Conservation (phyloP, 2,797 vertebrate species). For the Hipposideros larvatus region DNA sequence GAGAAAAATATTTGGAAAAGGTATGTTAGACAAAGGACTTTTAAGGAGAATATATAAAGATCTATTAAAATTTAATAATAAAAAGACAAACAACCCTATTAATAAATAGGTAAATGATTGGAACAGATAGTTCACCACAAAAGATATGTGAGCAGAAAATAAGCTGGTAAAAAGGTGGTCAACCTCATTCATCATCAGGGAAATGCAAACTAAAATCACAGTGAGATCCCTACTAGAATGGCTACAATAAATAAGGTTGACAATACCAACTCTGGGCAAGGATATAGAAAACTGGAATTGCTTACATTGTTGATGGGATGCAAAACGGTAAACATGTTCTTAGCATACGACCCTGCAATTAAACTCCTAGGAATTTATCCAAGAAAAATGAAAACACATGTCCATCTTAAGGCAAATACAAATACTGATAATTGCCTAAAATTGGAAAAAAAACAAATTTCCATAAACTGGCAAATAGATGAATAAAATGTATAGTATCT, state of each 20-base stretch:
- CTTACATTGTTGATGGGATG: neutral
- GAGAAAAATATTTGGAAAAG: conserved; percentile 51
- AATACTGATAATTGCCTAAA: conserved; percentile 36
- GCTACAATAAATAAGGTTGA: neutral
- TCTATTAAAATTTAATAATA: conserved; percentile 34
- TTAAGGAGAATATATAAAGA: conserved; percentile 18
- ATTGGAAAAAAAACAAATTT: neutral
- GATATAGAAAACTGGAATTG: neutral
- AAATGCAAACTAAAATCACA: conserved; percentile 32
- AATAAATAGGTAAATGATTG: conserved; percentile 6
- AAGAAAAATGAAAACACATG: conserved; percentile 55
- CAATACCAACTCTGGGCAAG: neutral
- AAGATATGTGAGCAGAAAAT: neutral
- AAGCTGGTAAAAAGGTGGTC: neutral
- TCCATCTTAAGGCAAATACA: neutral
- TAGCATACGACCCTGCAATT: neutral
- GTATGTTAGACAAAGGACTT: conserved; percentile 8
- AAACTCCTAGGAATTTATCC: neutral
- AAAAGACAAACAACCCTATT: neutral
- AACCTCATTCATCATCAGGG: neutral
- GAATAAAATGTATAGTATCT: neutral
- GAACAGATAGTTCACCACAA: conserved; percentile 21
- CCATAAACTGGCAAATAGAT: neutral
- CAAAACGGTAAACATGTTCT: neutral
- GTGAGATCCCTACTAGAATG: neutral